phyloP scores from a whole-genome alignment of 2,888 invertebrate genomes.

The Apamea anceps region DNA sequence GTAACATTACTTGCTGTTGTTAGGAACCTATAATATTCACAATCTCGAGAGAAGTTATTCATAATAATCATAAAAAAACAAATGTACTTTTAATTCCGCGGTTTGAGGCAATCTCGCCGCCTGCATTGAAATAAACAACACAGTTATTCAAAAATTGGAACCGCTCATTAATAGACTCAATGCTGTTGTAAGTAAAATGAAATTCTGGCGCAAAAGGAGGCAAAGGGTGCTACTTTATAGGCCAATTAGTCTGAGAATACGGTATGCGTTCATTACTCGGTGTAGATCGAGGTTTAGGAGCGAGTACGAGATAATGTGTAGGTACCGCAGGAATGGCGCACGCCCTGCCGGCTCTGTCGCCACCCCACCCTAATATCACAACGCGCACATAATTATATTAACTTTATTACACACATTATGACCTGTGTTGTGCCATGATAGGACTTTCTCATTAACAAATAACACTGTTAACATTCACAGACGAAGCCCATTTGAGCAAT shows the following conservation, averaged over 20 bases:
- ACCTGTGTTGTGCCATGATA: conserved; percentile 74
- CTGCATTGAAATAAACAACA: conserved; percentile 46
- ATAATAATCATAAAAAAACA: conserved; percentile 33
- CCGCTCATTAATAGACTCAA: conserved; percentile 54
- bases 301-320: conserved; percentile 50
- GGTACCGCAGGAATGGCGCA: conserved; percentile 39
- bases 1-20: conserved; percentile 27
- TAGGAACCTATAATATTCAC: conserved; percentile 31
- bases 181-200: conserved; percentile 72
- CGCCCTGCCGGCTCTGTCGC: conserved; percentile 24
- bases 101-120: conserved; percentile 22
- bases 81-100: conserved; percentile 25
- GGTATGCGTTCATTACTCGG: conserved; percentile 79
- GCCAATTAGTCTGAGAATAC: conserved; percentile 82
- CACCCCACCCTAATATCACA: conserved; percentile 52
- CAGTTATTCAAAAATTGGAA: conserved; percentile 52
- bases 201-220: conserved; percentile 72
- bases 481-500: conserved; percentile 38
- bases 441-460: conserved; percentile 72
- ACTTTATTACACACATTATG: conserved; percentile 77
- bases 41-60: conserved; percentile 3
- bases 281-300: conserved; percentile 73
- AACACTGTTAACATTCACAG: conserved; percentile 63
- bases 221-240: conserved; percentile 78
- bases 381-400: conserved; percentile 77